These are phyloP conservation scores for Tethea ocularis DNA, from an alignment of 2,888 invertebrate species.

Conservation along the genomic window DNA sequence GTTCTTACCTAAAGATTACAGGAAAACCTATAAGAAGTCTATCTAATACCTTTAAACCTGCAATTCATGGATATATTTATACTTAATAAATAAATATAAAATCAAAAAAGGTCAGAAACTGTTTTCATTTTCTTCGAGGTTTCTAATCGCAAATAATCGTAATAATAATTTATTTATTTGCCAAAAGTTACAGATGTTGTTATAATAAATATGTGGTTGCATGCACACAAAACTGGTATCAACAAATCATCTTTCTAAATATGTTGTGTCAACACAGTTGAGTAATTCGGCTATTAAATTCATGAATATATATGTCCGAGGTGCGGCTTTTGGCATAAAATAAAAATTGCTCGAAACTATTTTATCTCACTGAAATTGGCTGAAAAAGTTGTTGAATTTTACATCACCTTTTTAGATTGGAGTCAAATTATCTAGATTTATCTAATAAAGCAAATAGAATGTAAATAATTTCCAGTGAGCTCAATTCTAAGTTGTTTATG, in stretches of 20 bases:
- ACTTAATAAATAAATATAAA: too few species aligned
- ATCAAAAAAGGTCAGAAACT: too few species aligned
- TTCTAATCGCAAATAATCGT: too few species aligned
- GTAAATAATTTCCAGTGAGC: background rate
- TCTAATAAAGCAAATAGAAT: background rate
- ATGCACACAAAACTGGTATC: background rate
- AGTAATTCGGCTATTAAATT: background rate
- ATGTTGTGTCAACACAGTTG: background rate
- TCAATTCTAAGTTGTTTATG: constrained; percentile 20
- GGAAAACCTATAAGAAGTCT: too few species aligned
- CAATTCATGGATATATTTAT: too few species aligned
- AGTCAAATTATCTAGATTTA: background rate
- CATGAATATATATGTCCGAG: background rate
- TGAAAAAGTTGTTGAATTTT: background rate
- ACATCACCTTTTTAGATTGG: background rate
- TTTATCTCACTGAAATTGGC: background rate
- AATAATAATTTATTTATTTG: too few species aligned
- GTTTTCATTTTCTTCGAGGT: too few species aligned
- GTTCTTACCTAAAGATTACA: too few species aligned
- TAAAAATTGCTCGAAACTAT: background rate
- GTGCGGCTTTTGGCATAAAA: background rate
- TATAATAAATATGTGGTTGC: too few species aligned
- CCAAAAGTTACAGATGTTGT: background rate
- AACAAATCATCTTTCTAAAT: background rate
- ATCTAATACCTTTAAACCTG: too few species aligned